phyloP scores from a whole-genome alignment of 2,888 invertebrate genomes.

The Diarsia rubi region DNA sequence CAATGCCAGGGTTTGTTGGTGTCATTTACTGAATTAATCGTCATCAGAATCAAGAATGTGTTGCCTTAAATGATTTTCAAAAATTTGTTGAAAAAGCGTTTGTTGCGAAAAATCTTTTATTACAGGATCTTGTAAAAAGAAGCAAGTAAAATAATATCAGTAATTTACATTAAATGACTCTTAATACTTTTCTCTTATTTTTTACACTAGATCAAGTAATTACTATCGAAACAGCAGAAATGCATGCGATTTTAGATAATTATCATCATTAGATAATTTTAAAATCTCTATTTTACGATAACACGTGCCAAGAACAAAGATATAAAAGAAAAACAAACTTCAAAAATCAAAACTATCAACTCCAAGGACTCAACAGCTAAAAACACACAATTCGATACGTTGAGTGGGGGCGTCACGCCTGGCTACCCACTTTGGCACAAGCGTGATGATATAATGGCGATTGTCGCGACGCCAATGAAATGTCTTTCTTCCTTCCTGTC shows the following conservation, averaged over 20 bases:
- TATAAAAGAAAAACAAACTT: not conserved
- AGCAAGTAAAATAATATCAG: not conserved
- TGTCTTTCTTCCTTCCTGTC: conserved; percentile 85
- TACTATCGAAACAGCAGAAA: no score
- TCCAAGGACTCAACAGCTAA: conserved; percentile 28
- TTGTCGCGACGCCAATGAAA: conserved; percentile 80
- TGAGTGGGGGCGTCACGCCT: conserved; percentile 74
- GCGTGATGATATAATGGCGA: conserved; percentile 80
- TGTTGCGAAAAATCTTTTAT: not conserved
- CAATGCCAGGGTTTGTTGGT: conserved; percentile 23
- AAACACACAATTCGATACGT: conserved; percentile 63
- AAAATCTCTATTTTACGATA: not conserved
- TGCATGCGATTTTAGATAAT: not conserved
- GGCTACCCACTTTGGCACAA: conserved; percentile 71
- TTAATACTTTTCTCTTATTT: not conserved
- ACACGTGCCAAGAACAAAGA: not conserved
- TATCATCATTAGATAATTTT: not conserved
- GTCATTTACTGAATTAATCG: not conserved
- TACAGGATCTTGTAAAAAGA: not conserved
- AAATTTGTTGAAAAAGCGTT: not conserved
- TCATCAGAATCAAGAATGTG: not conserved
- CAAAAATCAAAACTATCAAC: conserved; percentile 50
- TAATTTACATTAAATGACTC: not conserved
- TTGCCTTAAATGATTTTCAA: not conserved
- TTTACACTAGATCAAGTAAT: not conserved